These are phyloP conservation scores for Sphenodon punctatus DNA, from an alignment of 2,797 vertebrate genomes.

Conservation along the genomic window DNA sequence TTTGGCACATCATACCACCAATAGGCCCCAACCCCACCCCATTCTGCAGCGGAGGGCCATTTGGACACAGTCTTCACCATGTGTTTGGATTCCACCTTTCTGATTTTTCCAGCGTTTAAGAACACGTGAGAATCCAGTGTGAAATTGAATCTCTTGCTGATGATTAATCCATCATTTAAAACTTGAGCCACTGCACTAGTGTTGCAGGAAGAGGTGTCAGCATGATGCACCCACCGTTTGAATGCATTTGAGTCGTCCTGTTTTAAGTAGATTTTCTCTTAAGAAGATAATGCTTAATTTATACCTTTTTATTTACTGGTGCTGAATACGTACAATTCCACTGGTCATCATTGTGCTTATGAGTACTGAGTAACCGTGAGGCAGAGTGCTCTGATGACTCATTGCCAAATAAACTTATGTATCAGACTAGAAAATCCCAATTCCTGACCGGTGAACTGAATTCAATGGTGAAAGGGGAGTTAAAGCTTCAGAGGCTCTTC, in stretches of 20 bases:
- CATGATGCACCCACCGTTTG: slow-evolving; percentile 4
- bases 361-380: not conserved
- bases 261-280: not conserved
- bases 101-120: slow-evolving; percentile 19
- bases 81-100: not conserved
- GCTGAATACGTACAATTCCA: not conserved
- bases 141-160: slow-evolving; percentile 40
- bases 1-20: slow-evolving; percentile 48
- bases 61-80: not conserved
- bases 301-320: not conserved
- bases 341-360: not conserved
- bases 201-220: slow-evolving; percentile 53
- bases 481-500: not conserved
- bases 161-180: not conserved
- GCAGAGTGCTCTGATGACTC: not conserved
- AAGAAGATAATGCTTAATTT: not conserved
- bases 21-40: not conserved
- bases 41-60: not conserved
- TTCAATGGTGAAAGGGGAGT: not conserved
- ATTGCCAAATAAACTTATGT: not conserved
- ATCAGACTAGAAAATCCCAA: not conserved
- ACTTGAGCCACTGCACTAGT: not conserved
- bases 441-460: not conserved
- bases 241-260: not conserved
- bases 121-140: slow-evolving; percentile 45